Conservation (phyloP, 2,797 vertebrate species). For the Schizopygopsis malacanthus region DNA sequence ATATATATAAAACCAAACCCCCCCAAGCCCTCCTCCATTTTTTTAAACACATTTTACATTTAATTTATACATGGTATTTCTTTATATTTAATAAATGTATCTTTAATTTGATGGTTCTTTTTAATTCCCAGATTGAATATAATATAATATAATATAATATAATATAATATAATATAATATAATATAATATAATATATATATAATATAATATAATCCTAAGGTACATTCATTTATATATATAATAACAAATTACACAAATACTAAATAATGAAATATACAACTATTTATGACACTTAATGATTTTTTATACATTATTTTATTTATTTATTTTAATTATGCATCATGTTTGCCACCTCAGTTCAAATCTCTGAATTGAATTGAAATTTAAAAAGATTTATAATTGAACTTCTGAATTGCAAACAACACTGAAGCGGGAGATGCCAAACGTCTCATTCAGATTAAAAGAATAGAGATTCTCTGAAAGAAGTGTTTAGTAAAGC, state of each 20-base stretch:
- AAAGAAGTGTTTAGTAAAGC: constrained; percentile 45
- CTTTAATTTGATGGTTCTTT: background rate
- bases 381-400: background rate
- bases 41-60: too few relatives aligned
- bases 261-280: background rate
- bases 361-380: background rate
- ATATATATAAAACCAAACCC: too few relatives aligned
- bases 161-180: background rate
- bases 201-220: too few relatives aligned
- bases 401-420: background rate
- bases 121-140: too few relatives aligned
- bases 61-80: too few relatives aligned
- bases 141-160: background rate
- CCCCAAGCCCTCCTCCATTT: too few relatives aligned
- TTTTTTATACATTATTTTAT: background rate
- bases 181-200: too few relatives aligned
- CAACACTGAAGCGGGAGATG: background rate
- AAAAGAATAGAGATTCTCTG: constrained; percentile 46
- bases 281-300: background rate
- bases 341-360: background rate
- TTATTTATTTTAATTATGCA: background rate
- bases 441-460: constrained; percentile 51
- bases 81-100: too few relatives aligned
- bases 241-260: background rate
- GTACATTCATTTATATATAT: too few relatives aligned